These are phyloP conservation scores for Epiblema foenella DNA, from an alignment of 2,888 invertebrate species.

Conservation along the genomic window DNA sequence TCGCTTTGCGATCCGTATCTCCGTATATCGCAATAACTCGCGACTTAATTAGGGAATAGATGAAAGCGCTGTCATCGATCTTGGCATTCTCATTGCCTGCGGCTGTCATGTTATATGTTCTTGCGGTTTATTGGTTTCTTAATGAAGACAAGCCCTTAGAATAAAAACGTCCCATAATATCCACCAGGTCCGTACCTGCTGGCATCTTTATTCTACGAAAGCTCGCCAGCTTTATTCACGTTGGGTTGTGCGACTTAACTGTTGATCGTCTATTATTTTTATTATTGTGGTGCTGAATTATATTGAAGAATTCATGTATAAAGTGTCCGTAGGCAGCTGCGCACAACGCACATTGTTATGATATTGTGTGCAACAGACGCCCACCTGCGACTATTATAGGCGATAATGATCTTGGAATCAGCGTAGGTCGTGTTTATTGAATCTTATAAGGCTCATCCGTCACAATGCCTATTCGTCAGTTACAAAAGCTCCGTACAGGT, in stretches of 20 bases:
- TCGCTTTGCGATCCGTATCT: slow-evolving; percentile 53
- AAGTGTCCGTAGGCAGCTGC: slow-evolving; percentile 35
- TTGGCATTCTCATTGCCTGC: slow-evolving; percentile 64
- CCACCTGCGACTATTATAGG: slow-evolving; percentile 62
- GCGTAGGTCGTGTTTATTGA: slow-evolving; percentile 79
- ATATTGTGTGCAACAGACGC: slow-evolving; percentile 75
- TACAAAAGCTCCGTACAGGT: slow-evolving; percentile 48
- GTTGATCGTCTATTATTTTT: slow-evolving; percentile 68
- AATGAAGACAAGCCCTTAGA: slow-evolving; percentile 57
- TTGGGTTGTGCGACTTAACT: slow-evolving; percentile 69
- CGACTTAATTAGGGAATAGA: slow-evolving; percentile 69
- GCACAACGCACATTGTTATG: slow-evolving; percentile 58
- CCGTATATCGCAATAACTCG: slow-evolving; percentile 61
- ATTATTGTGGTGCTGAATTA: slow-evolving; percentile 61
- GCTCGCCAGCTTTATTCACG: slow-evolving; percentile 61
- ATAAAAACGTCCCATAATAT: background rate
- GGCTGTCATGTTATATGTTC: slow-evolving; percentile 55
- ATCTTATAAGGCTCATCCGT: slow-evolving; percentile 57
- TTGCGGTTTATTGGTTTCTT: slow-evolving; percentile 68
- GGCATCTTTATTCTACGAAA: slow-evolving; percentile 1
- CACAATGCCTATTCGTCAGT: slow-evolving; percentile 49
- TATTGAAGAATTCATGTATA: slow-evolving; percentile 48
- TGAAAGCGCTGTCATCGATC: slow-evolving; percentile 63
- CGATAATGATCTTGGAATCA: slow-evolving; percentile 79
- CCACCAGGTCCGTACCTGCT: background rate